Conservation (phyloP, 2,113 vertebrate genomes). For the Gambusia holbrooki region DNA sequence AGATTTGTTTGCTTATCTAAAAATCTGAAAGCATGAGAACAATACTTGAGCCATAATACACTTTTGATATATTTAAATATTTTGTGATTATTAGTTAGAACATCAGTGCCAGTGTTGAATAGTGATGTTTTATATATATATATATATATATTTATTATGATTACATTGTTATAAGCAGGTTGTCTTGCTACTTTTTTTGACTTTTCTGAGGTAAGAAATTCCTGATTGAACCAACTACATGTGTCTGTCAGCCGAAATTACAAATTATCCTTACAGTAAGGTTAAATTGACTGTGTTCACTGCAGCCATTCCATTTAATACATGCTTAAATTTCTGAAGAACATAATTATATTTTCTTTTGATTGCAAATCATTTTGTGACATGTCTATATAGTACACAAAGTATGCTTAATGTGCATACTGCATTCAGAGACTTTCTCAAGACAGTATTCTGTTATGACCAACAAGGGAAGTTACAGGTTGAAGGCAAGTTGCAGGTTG, state of each 20-base stretch:
- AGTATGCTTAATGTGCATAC: too few species aligned
- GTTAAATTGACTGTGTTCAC: background rate
- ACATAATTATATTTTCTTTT: too few species aligned
- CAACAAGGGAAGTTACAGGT: too few species aligned
- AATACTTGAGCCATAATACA: background rate
- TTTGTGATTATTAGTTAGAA: background rate
- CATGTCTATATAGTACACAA: too few species aligned
- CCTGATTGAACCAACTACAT: background rate
- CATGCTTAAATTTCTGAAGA: too few species aligned
- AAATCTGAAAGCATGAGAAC: background rate
- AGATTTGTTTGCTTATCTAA: background rate
- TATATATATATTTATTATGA: background rate
- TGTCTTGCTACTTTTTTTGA: background rate
- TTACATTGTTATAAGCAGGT: background rate
- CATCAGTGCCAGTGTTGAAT: background rate
- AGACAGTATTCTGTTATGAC: too few species aligned
- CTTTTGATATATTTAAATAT: background rate
- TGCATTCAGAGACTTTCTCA: too few species aligned
- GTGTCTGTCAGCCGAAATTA: background rate
- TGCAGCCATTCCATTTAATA: too few species aligned
- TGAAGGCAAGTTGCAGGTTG: too few species aligned
- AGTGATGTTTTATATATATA: background rate
- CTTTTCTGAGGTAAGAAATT: background rate
- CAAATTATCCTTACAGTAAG: background rate
- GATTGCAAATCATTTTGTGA: too few species aligned